A percentile compares a stretch with the other conserved stretches of the same genome.
These are phyloP conservation scores for Drosophila emarginata DNA, from an alignment of 2,888 invertebrate genomes.

Conservation along the genomic window DNA sequence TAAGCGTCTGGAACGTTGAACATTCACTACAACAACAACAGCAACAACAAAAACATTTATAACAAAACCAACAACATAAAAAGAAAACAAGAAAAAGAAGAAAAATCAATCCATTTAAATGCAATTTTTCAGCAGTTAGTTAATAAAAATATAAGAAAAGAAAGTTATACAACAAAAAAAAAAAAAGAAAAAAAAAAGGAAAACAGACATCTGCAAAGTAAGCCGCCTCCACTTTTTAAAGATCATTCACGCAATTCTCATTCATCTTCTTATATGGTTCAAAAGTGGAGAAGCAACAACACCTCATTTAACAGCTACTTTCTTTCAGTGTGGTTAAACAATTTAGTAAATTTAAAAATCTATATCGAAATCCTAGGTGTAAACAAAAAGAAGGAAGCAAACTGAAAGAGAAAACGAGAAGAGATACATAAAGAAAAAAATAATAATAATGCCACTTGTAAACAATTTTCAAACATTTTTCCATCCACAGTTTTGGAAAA, in stretches of 20 bases:
- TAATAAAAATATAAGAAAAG: conserved; percentile 14
- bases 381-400: conserved; percentile 19
- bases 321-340: conserved; percentile 35
- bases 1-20: conserved; percentile 72
- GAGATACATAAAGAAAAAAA: not conserved
- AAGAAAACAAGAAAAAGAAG: conserved; percentile 34
- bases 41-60: conserved; percentile 25
- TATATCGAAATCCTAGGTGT: conserved; percentile 67
- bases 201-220: not conserved
- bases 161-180: conserved; percentile 10
- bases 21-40: conserved; percentile 23
- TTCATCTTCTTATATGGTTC: conserved; percentile 23
- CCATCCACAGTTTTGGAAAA: not conserved
- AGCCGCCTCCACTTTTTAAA: conserved; percentile 17
- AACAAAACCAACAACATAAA: conserved; percentile 33
- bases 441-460: conserved; percentile 25
- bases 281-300: conserved; percentile 24
- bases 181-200: not conserved
- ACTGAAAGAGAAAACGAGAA: not conserved
- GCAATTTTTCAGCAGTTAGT: conserved; percentile 50
- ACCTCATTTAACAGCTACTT: conserved; percentile 18
- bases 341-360: conserved; percentile 62
- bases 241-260: conserved; percentile 30
- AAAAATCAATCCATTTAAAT: conserved; percentile 20
- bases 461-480: conserved; percentile 17